phyloP scores from a whole-genome alignment of 2,113 vertebrate species.

The Cynocephalus volans region DNA sequence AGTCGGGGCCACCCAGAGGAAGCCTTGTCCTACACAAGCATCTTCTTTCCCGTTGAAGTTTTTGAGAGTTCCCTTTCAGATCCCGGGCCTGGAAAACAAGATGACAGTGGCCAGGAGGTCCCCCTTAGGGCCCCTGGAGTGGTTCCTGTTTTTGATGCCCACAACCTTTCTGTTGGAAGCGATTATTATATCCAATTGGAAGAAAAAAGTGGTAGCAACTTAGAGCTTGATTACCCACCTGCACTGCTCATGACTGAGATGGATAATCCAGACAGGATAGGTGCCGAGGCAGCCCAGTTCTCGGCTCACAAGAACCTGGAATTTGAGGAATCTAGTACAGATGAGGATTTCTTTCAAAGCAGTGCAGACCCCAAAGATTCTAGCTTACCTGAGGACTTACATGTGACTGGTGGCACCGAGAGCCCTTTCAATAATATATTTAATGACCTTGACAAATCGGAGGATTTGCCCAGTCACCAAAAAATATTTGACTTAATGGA shows the following conservation, averaged over 20 bases:
- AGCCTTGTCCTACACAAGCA: constrained; percentile 94
- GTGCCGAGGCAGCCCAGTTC: constrained; percentile 86
- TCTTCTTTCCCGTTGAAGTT: constrained; percentile 94
- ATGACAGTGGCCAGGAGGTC: constrained; percentile 84
- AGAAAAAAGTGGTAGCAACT: constrained; percentile 92
- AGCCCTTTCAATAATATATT: constrained; percentile 95
- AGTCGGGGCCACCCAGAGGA: constrained; percentile 90
- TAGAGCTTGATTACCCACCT: constrained; percentile 88
- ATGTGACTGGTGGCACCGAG: constrained; percentile 88
- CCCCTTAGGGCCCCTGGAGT: constrained; percentile 91
- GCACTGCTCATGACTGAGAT: constrained; percentile 87
- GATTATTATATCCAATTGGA: constrained; percentile 98
- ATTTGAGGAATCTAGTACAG: constrained; percentile 94
- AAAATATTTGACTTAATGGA: constrained; percentile 92
- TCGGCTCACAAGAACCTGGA: constrained; percentile 91
- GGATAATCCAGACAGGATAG: constrained; percentile 86
- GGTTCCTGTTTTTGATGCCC: constrained; percentile 96
- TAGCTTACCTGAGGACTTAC: constrained; percentile 89
- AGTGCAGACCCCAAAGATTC: constrained; percentile 92
- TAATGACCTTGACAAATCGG: constrained; percentile 89
- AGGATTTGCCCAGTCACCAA: constrained; percentile 87
- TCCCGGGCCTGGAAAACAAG: constrained; percentile 85
- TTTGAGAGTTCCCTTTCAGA: constrained; percentile 94
- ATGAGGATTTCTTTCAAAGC: constrained; percentile 94
- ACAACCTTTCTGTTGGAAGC: constrained; percentile 94